These are phyloP conservation scores for Pterostichus niger DNA, from an alignment of 2,888 invertebrate genomes.

Conservation along the genomic window DNA sequence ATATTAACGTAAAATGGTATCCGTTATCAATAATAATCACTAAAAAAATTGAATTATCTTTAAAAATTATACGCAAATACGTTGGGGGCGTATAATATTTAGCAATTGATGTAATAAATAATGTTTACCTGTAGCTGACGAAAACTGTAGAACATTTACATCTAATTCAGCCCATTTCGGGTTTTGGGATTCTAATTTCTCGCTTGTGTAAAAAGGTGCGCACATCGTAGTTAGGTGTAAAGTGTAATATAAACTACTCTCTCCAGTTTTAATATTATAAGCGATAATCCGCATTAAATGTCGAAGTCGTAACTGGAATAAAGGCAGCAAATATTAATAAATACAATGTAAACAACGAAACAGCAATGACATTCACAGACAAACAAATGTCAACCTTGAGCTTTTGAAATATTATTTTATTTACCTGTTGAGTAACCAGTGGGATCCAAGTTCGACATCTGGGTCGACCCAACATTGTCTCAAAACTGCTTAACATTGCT, in stretches of 20 bases:
- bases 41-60: conserved; percentile 14
- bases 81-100: not conserved
- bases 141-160: conserved; percentile 80
- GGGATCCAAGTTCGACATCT: conserved; percentile 90
- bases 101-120: not conserved
- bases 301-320: conserved; percentile 84
- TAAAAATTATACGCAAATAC: not conserved
- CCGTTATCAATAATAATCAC: not conserved
- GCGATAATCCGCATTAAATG: conserved; percentile 88
- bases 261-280: conserved; percentile 80
- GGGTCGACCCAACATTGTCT: conserved; percentile 81
- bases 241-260: conserved; percentile 87
- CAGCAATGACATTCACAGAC: not conserved
- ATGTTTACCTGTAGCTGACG: conserved; percentile 74
- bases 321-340: not conserved
- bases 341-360: conserved; percentile 28
- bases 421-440: conserved; percentile 89
- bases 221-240: conserved; percentile 90
- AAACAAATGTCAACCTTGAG: conserved; percentile 7
- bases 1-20: conserved; percentile 23
- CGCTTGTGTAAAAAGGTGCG: conserved; percentile 91
- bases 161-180: conserved; percentile 92
- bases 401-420: conserved; percentile 41
- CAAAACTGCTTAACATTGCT: conserved; percentile 64
- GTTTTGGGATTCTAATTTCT: conserved; percentile 84